These are phyloP conservation scores for Schizotus pectinicornis DNA, from an alignment of 2,888 invertebrate genomes.

Conservation along the genomic window DNA sequence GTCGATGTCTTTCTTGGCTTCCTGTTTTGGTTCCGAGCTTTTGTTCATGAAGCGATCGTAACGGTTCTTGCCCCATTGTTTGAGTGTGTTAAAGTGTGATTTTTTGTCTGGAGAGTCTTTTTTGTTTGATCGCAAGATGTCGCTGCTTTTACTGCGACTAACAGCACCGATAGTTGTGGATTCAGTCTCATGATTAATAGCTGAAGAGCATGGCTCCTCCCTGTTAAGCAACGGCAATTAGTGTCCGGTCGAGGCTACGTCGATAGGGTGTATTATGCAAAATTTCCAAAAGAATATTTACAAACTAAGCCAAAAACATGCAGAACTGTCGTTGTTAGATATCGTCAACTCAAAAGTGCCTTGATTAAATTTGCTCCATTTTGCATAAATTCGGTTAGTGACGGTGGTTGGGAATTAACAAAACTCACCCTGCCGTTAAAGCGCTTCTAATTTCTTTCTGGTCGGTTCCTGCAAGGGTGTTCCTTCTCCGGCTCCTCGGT, in stretches of 20 bases:
- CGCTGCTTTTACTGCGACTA: conserved; percentile 76
- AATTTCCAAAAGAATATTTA: conserved; percentile 29
- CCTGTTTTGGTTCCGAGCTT: conserved; percentile 63
- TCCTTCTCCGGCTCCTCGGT: conserved; percentile 83
- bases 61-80: conserved; percentile 84
- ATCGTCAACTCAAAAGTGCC: conserved; percentile 1
- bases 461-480: conserved; percentile 90
- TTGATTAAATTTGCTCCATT: conserved; percentile 10
- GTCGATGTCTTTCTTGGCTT: conserved; percentile 62
- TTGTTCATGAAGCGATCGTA: conserved; percentile 77
- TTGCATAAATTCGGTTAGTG: conserved; percentile 30
- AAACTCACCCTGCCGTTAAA: conserved; percentile 77
- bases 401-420: conserved; percentile 6
- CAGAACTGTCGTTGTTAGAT: conserved; percentile 8
- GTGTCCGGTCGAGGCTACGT: conserved; percentile 8
- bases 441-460: conserved; percentile 88
- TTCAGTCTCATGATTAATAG: conserved; percentile 56
- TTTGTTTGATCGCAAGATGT: conserved; percentile 65
- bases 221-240: conserved; percentile 46
- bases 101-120: conserved; percentile 69
- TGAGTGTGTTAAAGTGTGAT: conserved; percentile 80
- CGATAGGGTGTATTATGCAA: conserved; percentile 35
- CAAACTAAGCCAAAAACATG: conserved; percentile 29
- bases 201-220: conserved; percentile 50
- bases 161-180: conserved; percentile 63